Evolutionary conservation across 2,797 vertebrate genomes (phyloP).

Genomic region (Crocidura indochinensis): DNA sequence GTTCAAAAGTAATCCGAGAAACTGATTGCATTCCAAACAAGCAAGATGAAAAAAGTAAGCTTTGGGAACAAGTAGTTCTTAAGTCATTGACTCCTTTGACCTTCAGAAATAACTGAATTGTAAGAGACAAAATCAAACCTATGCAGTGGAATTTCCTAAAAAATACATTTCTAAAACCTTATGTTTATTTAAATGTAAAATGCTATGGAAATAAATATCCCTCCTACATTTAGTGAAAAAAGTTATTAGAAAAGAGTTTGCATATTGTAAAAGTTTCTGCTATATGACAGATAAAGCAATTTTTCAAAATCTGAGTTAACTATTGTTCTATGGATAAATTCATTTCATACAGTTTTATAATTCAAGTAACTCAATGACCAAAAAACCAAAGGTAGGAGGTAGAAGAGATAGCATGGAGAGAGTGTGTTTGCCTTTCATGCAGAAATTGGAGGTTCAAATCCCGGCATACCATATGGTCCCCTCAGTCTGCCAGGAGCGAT

Average conservation of each 20-base stretch:
- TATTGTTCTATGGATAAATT: conserved; percentile 16
- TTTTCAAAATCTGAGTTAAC: conserved; percentile 42
- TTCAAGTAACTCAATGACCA: conserved; percentile 59
- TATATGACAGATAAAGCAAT: conserved; percentile 5
- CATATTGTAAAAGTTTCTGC: background rate
- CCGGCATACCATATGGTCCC: too few relatives aligned
- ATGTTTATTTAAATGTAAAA: background rate
- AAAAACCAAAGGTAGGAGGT: conserved; percentile 57
- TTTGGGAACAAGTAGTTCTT: conserved; percentile 17
- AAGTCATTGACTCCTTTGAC: conserved; percentile 59
- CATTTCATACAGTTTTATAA: conserved; percentile 50
- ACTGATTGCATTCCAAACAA: conserved; percentile 65
- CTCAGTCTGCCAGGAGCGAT: too few relatives aligned
- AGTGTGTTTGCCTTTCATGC: too few relatives aligned
- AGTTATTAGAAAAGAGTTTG: background rate
- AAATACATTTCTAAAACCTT: background rate
- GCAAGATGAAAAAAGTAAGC: conserved; percentile 49
- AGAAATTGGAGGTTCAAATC: too few relatives aligned
- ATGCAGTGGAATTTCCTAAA: conserved; percentile 43
- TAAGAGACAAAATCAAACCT: background rate
- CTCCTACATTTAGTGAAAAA: background rate
- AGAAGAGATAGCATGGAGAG: too few relatives aligned
- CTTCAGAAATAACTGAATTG: conserved; percentile 54
- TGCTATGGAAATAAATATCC: conserved; percentile 22
- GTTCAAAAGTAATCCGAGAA: conserved; percentile 67